Conservation (phyloP, 1,140 invertebrate genomes). For the Trichoplusia ni region DNA sequence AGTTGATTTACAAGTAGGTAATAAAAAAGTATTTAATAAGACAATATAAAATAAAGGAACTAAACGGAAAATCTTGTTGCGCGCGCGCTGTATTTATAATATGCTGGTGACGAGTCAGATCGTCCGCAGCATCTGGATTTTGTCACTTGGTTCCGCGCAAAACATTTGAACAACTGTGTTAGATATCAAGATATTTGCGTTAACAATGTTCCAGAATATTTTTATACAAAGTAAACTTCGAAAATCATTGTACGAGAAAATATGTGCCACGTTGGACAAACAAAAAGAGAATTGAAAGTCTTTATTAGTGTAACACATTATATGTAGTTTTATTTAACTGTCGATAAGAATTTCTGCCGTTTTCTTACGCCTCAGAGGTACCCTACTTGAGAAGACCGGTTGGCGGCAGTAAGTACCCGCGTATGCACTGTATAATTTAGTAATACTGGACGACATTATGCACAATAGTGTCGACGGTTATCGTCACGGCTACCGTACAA, state of each 20-base stretch:
- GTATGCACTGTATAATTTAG: conserved; percentile 64
- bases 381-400: conserved; percentile 46
- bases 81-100: conserved; percentile 56
- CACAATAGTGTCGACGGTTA: conserved; percentile 68
- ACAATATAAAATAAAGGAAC: conserved; percentile 31
- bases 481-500: conserved; percentile 64
- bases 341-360: not conserved
- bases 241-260: no score
- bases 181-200: not conserved
- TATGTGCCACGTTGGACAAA: no score
- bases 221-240: no score
- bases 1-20: not conserved
- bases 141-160: conserved; percentile 42
- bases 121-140: conserved; percentile 53
- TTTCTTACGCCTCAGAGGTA: not conserved
- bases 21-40: not conserved
- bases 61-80: conserved; percentile 49
- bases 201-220: no score
- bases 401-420: conserved; percentile 29
- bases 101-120: conserved; percentile 51
- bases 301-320: no score
- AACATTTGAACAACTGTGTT: not conserved
- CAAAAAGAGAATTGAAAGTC: no score
- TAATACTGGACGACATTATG: conserved; percentile 69
- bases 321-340: not conserved